A percentile compares a stretch with the other conserved stretches of the same genome.
phyloP scores from a whole-genome alignment of 1,140 invertebrate genomes.

The Doryteuthis pealeii region DNA sequence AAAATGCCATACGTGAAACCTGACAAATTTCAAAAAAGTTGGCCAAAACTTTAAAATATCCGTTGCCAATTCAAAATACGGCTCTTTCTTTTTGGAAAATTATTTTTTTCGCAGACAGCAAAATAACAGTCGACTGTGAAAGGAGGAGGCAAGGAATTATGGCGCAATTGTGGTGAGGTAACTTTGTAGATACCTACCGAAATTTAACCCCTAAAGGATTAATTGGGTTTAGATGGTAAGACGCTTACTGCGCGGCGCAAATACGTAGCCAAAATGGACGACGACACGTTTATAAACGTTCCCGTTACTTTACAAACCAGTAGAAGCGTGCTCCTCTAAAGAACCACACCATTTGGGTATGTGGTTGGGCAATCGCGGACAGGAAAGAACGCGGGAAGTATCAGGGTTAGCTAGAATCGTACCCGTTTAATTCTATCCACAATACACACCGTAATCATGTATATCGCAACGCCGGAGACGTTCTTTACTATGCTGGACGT shows the following conservation, averaged over 20 bases:
- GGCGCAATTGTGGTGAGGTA: constrained; percentile 33
- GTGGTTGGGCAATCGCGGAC: neutral
- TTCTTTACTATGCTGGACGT: constrained; percentile 35
- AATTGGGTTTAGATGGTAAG: constrained; percentile 28
- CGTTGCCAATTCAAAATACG: neutral
- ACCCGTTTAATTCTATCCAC: constrained; percentile 32
- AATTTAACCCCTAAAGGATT: constrained; percentile 36
- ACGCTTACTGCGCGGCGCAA: constrained; percentile 24
- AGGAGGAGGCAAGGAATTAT: constrained; percentile 25
- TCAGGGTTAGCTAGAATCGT: constrained; percentile 15
- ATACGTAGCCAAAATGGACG: constrained; percentile 40
- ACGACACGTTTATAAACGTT: constrained; percentile 35
- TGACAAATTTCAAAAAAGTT: constrained; percentile 16
- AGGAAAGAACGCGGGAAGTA: constrained; percentile 20
- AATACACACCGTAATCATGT: constrained; percentile 50
- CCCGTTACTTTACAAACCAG: neutral
- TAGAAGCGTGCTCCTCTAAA: neutral
- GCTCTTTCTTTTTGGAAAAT: constrained; percentile 30
- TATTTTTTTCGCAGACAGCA: neutral
- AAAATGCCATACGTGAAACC: constrained; percentile 17
- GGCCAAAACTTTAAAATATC: constrained; percentile 3
- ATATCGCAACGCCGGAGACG: constrained; percentile 47
- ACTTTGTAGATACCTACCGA: constrained; percentile 36
- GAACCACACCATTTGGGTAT: neutral
- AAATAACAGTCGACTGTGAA: neutral